phyloP scores from a whole-genome alignment of 2,797 vertebrate genomes.

The Parauchenoglanis punctatus region DNA sequence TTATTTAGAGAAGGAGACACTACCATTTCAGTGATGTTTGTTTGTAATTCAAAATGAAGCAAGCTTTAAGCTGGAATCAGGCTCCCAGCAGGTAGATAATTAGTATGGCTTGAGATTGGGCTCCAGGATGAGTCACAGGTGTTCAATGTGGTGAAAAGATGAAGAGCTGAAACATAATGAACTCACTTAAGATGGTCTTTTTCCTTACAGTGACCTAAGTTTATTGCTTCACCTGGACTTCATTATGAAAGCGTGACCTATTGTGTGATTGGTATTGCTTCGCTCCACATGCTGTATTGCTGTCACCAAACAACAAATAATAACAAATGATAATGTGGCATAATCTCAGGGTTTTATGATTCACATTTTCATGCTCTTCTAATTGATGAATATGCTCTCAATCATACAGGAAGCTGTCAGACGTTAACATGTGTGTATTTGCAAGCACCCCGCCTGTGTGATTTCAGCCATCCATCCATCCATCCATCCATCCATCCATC shows the following conservation, averaged over 20 bases:
- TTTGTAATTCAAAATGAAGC: background rate
- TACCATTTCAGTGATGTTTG: background rate
- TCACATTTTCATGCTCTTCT: background rate
- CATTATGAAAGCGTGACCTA: background rate
- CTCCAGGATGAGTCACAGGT: conserved; percentile 10
- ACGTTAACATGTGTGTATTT: background rate
- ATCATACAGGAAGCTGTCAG: background rate
- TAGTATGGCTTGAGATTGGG: background rate
- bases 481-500: too few relatives aligned
- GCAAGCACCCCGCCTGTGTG: background rate
- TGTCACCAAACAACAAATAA: background rate
- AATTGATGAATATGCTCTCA: background rate
- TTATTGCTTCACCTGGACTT: background rate
- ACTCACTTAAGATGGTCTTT: background rate
- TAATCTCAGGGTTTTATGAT: background rate
- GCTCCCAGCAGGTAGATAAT: background rate
- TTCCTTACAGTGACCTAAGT: background rate
- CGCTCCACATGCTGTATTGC: background rate
- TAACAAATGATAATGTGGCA: background rate
- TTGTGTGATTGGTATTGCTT: background rate
- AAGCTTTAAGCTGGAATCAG: background rate
- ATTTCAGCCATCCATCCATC: background rate
- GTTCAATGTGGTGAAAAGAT: background rate
- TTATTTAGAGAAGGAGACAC: background rate
- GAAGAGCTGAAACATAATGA: conserved; percentile 1